Evolutionary conservation across 2,113 vertebrate genomes (phyloP), one percentile per base, ranked within the genome.

Genomic region (Chaetura pelagica): DNA sequence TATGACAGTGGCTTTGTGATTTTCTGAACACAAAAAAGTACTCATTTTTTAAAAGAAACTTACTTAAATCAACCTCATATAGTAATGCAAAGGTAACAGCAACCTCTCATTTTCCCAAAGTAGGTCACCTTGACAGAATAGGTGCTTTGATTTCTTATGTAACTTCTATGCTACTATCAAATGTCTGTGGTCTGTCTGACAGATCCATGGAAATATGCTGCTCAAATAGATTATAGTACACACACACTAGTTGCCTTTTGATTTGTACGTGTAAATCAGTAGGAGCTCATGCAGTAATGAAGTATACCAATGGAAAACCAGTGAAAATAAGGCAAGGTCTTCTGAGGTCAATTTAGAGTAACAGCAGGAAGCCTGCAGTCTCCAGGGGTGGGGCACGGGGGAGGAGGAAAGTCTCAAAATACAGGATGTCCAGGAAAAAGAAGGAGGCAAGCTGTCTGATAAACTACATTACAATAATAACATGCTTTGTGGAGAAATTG

Each of bases 331-430:
- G 17, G 7, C 19, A 52, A 14, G 18, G 17, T 67, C 26, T 75
- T 24, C 32, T 78, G 49, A 44, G 13, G 27, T 78, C 15, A 52
- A 13, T 52, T 67, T 62, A 72, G 84, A 89, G 19, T 29, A 75
- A 29, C 16, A 77, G 14, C 26, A 68, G 4, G 6, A 26, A 67
- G 27, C 27, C 40, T 75, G 10, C 10, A 46, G 16, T 40, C 34
- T 75, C 10, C 2, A 2, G 14, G 2, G 4, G 20, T 15, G 51
- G 26, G 51, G 24, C 15, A 17, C 16, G 4, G 1, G 5, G 18
- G 6, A 9, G 52, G 54, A 34, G n/a, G n/a, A 15, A 46, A 59
- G 24, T 40, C 42, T 72, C 29, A 38, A 79, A 69, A 69, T n/a
- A 17, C 15, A 52, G 5, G 9, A 54, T 77, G 19, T 32, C 10